Percentiles rank a stretch among this genome's conserved stretches.
Evolutionary conservation across 2,797 vertebrate species (phyloP).

Genomic region (Luscinia luscinia): DNA sequence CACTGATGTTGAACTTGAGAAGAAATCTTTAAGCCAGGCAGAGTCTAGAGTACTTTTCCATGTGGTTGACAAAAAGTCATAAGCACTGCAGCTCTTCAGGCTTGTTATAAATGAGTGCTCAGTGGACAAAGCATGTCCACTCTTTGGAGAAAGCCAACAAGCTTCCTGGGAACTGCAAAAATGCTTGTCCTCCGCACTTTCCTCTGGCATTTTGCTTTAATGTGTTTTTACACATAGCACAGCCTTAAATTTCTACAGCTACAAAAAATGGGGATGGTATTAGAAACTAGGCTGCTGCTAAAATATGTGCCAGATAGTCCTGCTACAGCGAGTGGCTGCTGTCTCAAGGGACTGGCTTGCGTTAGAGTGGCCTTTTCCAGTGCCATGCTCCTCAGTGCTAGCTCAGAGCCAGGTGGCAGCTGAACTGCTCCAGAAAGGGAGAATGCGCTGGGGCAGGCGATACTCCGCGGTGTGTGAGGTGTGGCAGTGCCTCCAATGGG

Average conservation of each 20-base stretch:
- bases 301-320: not conserved
- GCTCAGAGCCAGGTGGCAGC: not conserved
- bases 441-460: not conserved
- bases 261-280: not conserved
- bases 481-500: rapidly evolving
- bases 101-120: too few species aligned
- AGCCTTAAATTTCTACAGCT: not conserved
- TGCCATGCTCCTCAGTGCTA: not conserved
- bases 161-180: not conserved
- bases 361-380: not conserved
- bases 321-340: not conserved
- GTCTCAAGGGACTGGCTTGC: not conserved
- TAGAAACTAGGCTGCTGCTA: not conserved
- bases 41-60: not conserved
- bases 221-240: not conserved
- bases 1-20: not conserved
- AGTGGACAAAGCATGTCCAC: not conserved
- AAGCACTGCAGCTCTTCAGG: not conserved
- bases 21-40: not conserved
- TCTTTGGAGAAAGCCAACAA: not conserved
- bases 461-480: rapidly evolving
- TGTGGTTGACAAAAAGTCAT: not conserved
- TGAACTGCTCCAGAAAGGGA: not conserved
- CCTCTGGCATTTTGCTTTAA: not conserved
- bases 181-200: not conserved